Evolutionary conservation across 2,797 vertebrate genomes (phyloP).

Genomic region (Ceryle rudis): DNA sequence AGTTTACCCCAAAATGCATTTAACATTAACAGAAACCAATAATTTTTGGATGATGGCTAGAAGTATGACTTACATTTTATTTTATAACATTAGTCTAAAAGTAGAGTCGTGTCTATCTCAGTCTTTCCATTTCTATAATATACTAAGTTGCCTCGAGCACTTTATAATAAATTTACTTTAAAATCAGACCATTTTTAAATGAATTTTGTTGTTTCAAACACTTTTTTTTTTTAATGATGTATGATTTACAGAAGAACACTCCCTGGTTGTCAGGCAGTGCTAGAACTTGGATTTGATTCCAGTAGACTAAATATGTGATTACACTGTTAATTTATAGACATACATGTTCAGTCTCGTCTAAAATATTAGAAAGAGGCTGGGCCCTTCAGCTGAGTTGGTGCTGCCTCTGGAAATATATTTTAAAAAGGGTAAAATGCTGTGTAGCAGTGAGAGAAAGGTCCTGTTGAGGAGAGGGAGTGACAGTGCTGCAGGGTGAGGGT

Average conservation of each 20-base stretch:
- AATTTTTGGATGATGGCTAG: background rate
- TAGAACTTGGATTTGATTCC: background rate
- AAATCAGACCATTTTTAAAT: background rate
- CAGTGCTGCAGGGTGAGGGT: background rate
- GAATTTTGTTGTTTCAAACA: background rate
- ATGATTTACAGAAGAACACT: background rate
- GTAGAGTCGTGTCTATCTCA: background rate
- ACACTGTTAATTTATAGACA: background rate
- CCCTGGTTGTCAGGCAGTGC: background rate
- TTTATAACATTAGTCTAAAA: background rate
- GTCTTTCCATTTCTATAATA: background rate
- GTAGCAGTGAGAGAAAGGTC: background rate
- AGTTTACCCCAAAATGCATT: background rate
- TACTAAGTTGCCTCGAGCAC: background rate
- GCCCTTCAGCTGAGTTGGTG: no score
- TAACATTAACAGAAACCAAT: background rate
- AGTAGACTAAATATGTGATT: background rate
- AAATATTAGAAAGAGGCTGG: background rate
- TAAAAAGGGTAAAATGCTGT: background rate
- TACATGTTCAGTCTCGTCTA: background rate
- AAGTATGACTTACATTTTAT: background rate
- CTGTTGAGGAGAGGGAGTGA: background rate
- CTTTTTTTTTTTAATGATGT: background rate
- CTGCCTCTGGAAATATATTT: background rate
- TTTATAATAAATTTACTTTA: background rate